Percentiles rank a stretch among this genome's conserved stretches.
These are phyloP conservation scores for Ciconia maguari DNA, from an alignment of 2,113 vertebrate genomes.

Conservation along the genomic window DNA sequence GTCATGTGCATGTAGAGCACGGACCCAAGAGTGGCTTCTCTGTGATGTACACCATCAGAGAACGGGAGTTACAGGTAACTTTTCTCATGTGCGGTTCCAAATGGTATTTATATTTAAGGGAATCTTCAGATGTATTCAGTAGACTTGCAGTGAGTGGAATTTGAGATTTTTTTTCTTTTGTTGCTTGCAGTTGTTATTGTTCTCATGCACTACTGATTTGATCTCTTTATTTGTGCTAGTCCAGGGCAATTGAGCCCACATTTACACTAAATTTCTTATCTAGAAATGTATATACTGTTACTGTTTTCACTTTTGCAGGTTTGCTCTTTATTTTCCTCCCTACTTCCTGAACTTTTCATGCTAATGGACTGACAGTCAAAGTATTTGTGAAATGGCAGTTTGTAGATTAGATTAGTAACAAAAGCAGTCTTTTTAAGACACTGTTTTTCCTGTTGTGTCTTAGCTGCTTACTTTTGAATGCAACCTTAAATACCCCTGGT, in stretches of 20 bases:
- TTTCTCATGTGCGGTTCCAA: constrained; percentile 5
- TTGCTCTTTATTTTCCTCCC: neutral
- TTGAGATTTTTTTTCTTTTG: neutral
- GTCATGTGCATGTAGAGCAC: constrained; percentile 60
- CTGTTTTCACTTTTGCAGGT: neutral
- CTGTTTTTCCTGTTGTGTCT: neutral
- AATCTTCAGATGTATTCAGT: neutral
- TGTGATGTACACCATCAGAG: constrained; percentile 59
- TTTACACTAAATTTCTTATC: neutral
- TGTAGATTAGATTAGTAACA: neutral
- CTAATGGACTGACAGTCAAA: neutral
- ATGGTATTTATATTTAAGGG: neutral
- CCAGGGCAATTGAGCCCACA: neutral
- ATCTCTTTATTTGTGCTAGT: neutral
- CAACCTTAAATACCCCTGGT: neutral
- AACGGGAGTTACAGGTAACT: constrained; percentile 51
- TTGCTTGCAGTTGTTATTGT: neutral
- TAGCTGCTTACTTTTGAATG: neutral
- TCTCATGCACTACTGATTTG: neutral
- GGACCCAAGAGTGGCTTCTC: constrained; percentile 54
- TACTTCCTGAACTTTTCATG: neutral
- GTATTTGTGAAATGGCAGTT: neutral
- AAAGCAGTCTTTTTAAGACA: neutral
- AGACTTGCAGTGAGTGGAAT: neutral
- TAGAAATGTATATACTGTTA: neutral